These are phyloP conservation scores for Muntiacus muntjak DNA, from an alignment of 2,113 vertebrate genomes.

Conservation along the genomic window DNA sequence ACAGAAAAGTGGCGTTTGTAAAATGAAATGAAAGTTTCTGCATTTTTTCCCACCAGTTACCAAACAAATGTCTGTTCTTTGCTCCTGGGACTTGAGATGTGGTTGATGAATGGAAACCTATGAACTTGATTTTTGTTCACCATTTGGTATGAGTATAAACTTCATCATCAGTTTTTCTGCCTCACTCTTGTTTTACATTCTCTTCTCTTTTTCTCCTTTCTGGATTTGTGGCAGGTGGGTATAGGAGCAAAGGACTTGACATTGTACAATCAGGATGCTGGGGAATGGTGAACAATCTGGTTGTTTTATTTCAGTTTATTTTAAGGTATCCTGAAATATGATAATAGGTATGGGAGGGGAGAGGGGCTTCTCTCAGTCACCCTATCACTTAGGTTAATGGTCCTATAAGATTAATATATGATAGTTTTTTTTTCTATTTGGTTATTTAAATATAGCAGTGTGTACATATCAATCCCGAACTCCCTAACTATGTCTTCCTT, in stretches of 20 bases:
- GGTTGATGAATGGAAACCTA: neutral
- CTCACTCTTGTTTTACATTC: neutral
- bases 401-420: neutral
- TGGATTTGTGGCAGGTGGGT: neutral
- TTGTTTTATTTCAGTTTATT: neutral
- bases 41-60: neutral
- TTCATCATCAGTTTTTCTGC: neutral
- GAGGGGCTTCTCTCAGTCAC: neutral
- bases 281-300: neutral
- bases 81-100: neutral
- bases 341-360: neutral
- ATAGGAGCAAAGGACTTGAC: neutral
- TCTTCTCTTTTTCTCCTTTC: neutral
- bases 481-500: neutral
- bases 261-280: neutral
- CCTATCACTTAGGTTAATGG: neutral
- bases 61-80: neutral
- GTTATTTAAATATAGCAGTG: neutral
- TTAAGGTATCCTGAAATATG: neutral
- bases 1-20: neutral
- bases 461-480: neutral
- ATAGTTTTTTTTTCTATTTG: neutral
- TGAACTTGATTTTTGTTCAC: neutral
- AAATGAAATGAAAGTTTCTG: neutral
- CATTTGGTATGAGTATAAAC: neutral